Percentiles rank a stretch among this genome's conserved stretches.
Conservation (phyloP, 2,113 vertebrate genomes). For the Melanotaenia duboulayi region DNA sequence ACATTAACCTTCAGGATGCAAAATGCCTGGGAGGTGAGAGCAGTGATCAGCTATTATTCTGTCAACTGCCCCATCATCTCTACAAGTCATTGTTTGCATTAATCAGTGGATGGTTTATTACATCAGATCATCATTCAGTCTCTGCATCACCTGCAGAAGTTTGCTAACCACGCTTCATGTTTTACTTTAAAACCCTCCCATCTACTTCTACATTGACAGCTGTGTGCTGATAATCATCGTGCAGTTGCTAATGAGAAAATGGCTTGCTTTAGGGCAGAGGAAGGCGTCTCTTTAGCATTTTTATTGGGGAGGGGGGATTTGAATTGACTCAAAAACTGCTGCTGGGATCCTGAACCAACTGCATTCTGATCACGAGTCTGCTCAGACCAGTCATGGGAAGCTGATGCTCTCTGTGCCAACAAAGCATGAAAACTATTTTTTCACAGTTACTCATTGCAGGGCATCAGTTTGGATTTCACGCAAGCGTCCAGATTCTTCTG, state of each 20-base stretch:
- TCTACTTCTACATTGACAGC: neutral
- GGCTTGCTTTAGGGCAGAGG: neutral
- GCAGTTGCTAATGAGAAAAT: no score
- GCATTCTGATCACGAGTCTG: neutral
- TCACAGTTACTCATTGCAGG: neutral
- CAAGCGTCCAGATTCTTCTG: neutral
- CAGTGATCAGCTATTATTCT: neutral
- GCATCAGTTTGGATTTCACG: conserved; percentile 1
- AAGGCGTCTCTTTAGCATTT: neutral
- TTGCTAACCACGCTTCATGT: neutral
- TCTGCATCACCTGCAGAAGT: no score
- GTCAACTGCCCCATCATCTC: conserved; percentile 8
- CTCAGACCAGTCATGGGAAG: conserved; percentile 19
- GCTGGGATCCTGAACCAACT: neutral
- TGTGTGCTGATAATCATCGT: neutral
- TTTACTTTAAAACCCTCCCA: conserved; percentile 19
- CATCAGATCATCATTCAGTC: conserved; percentile 35
- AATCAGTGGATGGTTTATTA: conserved; percentile 33
- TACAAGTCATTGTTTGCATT: conserved; percentile 43
- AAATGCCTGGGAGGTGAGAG: neutral
- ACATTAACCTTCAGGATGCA: neutral
- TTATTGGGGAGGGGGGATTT: neutral
- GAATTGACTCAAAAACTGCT: neutral
- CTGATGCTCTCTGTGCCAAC: conserved; percentile 23
- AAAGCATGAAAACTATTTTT: conserved; percentile 13